phyloP scores from a whole-genome alignment of 2,113 vertebrate species.

The Hippocampus mohnikei region DNA sequence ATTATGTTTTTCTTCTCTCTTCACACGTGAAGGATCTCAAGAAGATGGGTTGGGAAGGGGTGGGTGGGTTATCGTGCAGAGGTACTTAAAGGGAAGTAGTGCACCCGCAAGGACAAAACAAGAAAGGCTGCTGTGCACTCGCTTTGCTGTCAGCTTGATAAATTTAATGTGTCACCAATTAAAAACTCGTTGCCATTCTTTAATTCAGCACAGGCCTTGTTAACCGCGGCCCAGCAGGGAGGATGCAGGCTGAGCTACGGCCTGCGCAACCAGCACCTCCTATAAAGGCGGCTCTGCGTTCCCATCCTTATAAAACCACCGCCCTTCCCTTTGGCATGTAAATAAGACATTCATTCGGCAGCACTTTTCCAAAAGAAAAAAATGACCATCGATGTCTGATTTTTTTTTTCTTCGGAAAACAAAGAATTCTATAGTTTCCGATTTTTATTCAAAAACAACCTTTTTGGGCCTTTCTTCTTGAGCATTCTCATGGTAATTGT shows the following conservation, averaged over 20 bases:
- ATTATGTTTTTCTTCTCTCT: conserved; percentile 80
- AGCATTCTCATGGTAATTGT: conserved; percentile 80
- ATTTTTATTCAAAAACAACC: conserved; percentile 72
- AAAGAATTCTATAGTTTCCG: conserved; percentile 86
- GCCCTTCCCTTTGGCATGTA: conserved; percentile 83
- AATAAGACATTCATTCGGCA: conserved; percentile 89
- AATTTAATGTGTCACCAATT: conserved; percentile 97
- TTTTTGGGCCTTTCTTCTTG: conserved; percentile 67
- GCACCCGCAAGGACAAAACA: conserved; percentile 79
- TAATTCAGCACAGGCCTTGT: conserved; percentile 83
- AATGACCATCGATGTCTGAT: conserved; percentile 88
- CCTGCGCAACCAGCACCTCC: conserved; percentile 74
- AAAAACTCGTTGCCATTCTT: conserved; percentile 89
- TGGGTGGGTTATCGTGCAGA: conserved; percentile 64
- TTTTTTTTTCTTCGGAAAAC: conserved; percentile 76
- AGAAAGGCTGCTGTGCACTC: conserved; percentile 74
- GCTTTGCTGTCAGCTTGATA: conserved; percentile 87
- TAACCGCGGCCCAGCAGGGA: conserved; percentile 82
- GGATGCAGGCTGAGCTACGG: conserved; percentile 65
- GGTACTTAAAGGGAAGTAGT: conserved; percentile 78
- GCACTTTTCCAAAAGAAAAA: conserved; percentile 81
- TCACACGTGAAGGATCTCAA: conserved; percentile 76
- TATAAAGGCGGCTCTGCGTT: conserved; percentile 77
- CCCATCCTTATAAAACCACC: conserved; percentile 79
- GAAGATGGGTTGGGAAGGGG: conserved; percentile 57